These are phyloP conservation scores for Anastrepha obliqua DNA, from an alignment of 1,140 invertebrate species.

Conservation along the genomic window DNA sequence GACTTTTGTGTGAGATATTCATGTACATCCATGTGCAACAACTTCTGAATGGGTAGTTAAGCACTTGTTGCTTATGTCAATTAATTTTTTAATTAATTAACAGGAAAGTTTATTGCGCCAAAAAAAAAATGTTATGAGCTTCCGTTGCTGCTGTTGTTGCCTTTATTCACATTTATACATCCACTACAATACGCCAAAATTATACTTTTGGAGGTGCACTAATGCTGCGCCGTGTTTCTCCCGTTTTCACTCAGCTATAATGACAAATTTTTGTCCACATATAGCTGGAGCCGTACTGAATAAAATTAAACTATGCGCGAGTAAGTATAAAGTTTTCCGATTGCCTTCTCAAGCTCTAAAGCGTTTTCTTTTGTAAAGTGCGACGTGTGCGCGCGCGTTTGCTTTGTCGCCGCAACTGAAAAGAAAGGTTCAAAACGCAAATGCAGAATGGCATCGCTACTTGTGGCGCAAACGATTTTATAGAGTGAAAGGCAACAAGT, in stretches of 20 bases:
- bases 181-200: not conserved
- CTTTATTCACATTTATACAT: not conserved
- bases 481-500: constrained; percentile 71
- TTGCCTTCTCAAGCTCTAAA: not conserved
- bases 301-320: not conserved
- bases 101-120: too few species aligned
- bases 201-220: not conserved
- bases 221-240: not conserved
- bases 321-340: not conserved
- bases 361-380: not conserved
- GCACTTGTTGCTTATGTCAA: too few species aligned
- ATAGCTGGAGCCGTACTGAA: too few species aligned
- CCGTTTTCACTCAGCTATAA: not conserved
- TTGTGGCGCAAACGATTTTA: constrained; percentile 72
- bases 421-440: constrained; percentile 71
- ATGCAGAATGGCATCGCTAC: constrained; percentile 67
- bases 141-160: not conserved
- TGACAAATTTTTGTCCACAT: not conserved
- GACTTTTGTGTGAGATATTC: too few species aligned
- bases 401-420: constrained; percentile 60
- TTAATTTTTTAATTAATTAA: too few species aligned
- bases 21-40: too few species aligned
- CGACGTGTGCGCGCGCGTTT: constrained; percentile 49
- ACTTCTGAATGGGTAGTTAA: too few species aligned
- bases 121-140: too few species aligned